Evolutionary conservation across 2,113 vertebrate species (phyloP).

Genomic region (Calonectris borealis): DNA sequence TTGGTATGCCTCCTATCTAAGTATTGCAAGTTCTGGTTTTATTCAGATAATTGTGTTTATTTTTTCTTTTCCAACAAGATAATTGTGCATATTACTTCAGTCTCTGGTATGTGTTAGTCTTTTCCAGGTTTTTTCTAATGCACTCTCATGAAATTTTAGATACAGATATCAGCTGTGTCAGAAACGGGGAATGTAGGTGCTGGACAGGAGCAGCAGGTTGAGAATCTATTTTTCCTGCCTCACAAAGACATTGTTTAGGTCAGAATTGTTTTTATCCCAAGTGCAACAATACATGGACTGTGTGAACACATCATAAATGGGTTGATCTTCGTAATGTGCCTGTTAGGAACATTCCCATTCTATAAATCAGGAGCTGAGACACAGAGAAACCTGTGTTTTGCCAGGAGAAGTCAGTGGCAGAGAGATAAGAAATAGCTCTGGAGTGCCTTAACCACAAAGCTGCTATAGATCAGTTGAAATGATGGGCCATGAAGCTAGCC

Average conservation of each 20-base stretch:
- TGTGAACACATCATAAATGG: not conserved
- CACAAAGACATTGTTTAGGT: not conserved
- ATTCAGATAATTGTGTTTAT: constrained; percentile 66
- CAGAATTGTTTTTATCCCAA: fast-evolving
- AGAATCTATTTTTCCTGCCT: not conserved
- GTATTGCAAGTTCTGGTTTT: constrained; percentile 58
- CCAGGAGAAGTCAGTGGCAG: not conserved
- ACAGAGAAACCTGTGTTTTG: not conserved
- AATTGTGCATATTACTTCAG: constrained; percentile 39
- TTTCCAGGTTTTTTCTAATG: constrained; percentile 18
- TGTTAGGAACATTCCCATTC: not conserved
- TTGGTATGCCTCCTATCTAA: constrained; percentile 49
- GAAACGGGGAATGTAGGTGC: not conserved
- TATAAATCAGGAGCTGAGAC: not conserved
- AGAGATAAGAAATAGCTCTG: not conserved
- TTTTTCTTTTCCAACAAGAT: constrained; percentile 63
- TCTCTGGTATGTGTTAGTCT: constrained; percentile 57
- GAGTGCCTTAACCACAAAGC: not conserved
- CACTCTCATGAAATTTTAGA: constrained; percentile 1
- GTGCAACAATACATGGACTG: not conserved
- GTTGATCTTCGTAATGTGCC: not conserved
- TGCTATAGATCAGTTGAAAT: not conserved
- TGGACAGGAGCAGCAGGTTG: not conserved
- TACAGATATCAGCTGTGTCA: not conserved
- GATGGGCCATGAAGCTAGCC: not conserved